Evolutionary conservation across 2,113 vertebrate species (phyloP).

Genomic region (Ancistrus triradiatus): DNA sequence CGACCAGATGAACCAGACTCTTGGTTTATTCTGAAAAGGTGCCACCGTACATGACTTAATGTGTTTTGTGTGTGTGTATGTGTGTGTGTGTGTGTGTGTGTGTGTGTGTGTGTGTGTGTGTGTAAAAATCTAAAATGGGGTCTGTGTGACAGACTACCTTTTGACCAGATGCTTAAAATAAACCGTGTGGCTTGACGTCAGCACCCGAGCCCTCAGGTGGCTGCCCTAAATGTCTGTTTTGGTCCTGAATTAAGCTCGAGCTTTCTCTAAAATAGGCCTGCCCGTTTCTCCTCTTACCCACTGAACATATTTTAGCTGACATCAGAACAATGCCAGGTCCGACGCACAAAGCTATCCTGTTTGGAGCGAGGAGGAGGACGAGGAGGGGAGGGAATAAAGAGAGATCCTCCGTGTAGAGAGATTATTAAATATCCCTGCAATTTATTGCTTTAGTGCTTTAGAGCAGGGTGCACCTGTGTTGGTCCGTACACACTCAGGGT

Average conservation of each 20-base stretch:
- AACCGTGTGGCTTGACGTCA: conserved; percentile 47
- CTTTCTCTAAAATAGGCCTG: conserved; percentile 39
- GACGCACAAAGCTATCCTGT: conserved; percentile 32
- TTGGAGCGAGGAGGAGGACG: too few species aligned
- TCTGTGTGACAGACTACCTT: conserved; percentile 36
- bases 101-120: neutral
- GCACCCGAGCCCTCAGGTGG: conserved; percentile 41
- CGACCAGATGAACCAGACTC: conserved; percentile 19
- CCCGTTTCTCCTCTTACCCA: conserved; percentile 32
- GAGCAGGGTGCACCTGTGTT: conserved; percentile 23
- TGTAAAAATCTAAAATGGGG: conserved; percentile 8
- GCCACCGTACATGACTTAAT: conserved; percentile 1
- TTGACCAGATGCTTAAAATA: conserved; percentile 55
- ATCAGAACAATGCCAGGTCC: conserved; percentile 34
- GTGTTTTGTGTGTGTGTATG: neutral
- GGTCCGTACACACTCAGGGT: neutral
- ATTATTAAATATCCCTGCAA: conserved; percentile 39
- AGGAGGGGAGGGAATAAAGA: too few species aligned
- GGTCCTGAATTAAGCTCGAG: conserved; percentile 44
- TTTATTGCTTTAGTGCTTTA: conserved; percentile 32
- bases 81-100: neutral
- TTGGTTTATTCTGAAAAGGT: conserved; percentile 25
- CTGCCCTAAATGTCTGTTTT: conserved; percentile 46
- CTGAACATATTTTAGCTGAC: conserved; percentile 39
- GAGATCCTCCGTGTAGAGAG: conserved; percentile 17